These are phyloP conservation scores for Reticulitermes speratus DNA, from an alignment of 1,140 invertebrate species.

Conservation along the genomic window DNA sequence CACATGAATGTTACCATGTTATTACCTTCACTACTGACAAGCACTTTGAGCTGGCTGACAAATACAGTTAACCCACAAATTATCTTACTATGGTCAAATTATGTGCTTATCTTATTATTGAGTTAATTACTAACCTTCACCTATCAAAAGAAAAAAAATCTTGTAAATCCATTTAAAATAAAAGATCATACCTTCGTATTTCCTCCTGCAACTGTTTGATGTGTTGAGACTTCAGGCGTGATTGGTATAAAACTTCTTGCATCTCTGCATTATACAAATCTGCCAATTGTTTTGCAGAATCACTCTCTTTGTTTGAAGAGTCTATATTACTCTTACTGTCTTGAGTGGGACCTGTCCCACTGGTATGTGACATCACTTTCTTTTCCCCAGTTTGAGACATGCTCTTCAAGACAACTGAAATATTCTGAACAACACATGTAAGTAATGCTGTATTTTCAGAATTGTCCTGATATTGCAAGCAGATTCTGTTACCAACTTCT, in stretches of 20 bases:
- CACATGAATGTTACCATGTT: too few relatives aligned
- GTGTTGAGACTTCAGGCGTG: neutral
- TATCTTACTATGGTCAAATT: too few relatives aligned
- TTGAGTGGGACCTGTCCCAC: neutral
- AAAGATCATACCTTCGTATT: neutral
- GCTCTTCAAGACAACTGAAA: neutral
- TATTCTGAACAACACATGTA: slow-evolving; percentile 26
- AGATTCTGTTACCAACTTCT: slow-evolving; percentile 13
- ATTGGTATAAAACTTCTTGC: neutral
- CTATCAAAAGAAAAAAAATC: too few relatives aligned
- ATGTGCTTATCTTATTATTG: too few relatives aligned
- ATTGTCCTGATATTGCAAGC: neutral
- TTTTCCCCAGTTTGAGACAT: neutral
- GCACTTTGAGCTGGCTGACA: too few relatives aligned
- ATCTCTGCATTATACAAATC: neutral
- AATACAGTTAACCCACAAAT: too few relatives aligned
- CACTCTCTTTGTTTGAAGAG: neutral
- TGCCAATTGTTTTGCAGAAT: neutral
- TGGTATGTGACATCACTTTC: neutral
- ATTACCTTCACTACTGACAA: too few relatives aligned
- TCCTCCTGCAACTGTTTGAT: neutral
- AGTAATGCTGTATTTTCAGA: slow-evolving; percentile 21
- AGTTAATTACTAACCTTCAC: too few relatives aligned
- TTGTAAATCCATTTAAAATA: neutral
- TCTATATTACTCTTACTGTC: neutral